Evolutionary conservation across 2,888 invertebrate species (phyloP).

Genomic region (Ennomos erosarius): DNA sequence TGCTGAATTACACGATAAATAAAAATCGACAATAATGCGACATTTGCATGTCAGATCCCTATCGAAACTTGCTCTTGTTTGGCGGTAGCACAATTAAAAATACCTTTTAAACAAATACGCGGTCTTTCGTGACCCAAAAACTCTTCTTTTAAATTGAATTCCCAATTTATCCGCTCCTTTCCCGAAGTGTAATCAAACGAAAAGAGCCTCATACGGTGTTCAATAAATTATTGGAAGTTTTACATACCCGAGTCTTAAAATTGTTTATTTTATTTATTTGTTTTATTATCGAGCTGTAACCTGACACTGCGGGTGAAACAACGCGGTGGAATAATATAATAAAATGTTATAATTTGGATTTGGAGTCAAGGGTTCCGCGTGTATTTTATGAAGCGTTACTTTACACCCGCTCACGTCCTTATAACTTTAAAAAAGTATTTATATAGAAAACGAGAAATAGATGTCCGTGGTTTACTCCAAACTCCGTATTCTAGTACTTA

Average conservation of each 20-base stretch:
- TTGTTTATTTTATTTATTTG: slow-evolving; percentile 41
- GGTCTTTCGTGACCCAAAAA: slow-evolving; percentile 4
- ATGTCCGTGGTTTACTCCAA: too few relatives aligned
- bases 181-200: slow-evolving; percentile 22
- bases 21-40: slow-evolving; percentile 11
- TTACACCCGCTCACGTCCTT: too few relatives aligned
- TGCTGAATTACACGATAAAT: slow-evolving; percentile 1
- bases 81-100: slow-evolving; percentile 24
- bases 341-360: slow-evolving; percentile 11
- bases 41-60: slow-evolving; percentile 20
- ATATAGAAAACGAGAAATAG: too few relatives aligned
- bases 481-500: too few relatives aligned
- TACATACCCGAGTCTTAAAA: slow-evolving; percentile 36
- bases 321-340: slow-evolving; percentile 12
- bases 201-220: slow-evolving; percentile 13
- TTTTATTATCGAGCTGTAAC: slow-evolving; percentile 38
- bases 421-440: too few relatives aligned
- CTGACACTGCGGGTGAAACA: slow-evolving; percentile 37
- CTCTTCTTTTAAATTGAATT: slow-evolving; percentile 37
- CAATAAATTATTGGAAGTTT: slow-evolving; percentile 35
- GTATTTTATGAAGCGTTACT: slow-evolving; percentile 1
- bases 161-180: slow-evolving; percentile 30
- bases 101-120: slow-evolving; percentile 23
- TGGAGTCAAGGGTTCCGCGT: slow-evolving; percentile 13
- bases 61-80: slow-evolving; percentile 21